Base-by-base conservation (phyloP, 2,888 invertebrate genomes). In the Apoda limacodes region DNA sequence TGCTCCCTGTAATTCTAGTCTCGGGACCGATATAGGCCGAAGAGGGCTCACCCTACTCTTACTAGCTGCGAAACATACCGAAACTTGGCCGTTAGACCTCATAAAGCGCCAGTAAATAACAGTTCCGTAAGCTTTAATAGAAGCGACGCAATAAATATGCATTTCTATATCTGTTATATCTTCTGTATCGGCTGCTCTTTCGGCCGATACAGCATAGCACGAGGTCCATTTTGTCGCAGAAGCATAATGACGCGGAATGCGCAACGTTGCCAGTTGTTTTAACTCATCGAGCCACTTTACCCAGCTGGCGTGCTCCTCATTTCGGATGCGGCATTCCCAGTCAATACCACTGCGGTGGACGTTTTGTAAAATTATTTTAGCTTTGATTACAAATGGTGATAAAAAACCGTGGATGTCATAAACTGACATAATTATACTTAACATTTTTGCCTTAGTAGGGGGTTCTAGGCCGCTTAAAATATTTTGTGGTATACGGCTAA, bases 111-210 rank as follows among this genome's bases (percentile, higher is more conserved):
- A 40, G 28, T 48, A 51, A 7, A 40, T 40, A 7, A 45, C 46
- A 3, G 50, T 34, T 7, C 48, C 43, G 31, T 43, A 46, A 5
- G 51, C 47, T 19, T 46, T 35, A 9, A 34, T 28, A 15, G 48
- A 44, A n/a, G 48, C 48, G 25, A 51, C 52, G 22, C 48, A 45
- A 30, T 52, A 55, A 2, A 38, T 31, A 28, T 52, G 55, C 23
- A 45, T 22, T 25, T 42, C 22, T 13, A 5, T 36, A 9, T 36
- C 27, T 10, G 28, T 9, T 5, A 38, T 30, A 15, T n/a, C 3
- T 14, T 9, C 5, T 19, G 19, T 7, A 9, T 19, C 6, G 6
- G 19, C 5, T 19, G 19, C 15, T 11, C 9, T 19, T 13, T 22
- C 5, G 10, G 19, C 12, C 22, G 9, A n/a, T 5, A n/a, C n/a